Evolutionary conservation across 2,888 invertebrate species (phyloP), one percentile per base, ranked within the genome.

Genomic region (Dryadula phaetusa): DNA sequence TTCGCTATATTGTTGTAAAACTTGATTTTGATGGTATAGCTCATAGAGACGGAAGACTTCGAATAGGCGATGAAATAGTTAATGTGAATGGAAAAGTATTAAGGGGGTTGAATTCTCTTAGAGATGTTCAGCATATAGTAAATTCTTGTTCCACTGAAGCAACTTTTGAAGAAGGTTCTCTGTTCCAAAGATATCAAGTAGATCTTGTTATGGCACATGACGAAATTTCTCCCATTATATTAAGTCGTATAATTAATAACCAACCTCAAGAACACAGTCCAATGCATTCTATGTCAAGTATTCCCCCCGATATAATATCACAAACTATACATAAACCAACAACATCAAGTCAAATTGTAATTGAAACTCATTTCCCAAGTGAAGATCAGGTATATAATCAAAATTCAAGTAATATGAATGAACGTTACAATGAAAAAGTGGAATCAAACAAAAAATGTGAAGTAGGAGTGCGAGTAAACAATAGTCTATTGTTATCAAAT

Each of bases 41-140:
- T 25, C 94, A 94, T 72, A 96, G 97, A 86, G 96, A 97, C 83
- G 97, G 97, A 20, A 94, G 96, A 76, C 93, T 98, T 70, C 94
- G 95, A 77, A 94, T 97, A 67, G 97, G 97, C 14, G 98, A 98
- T 87, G 97, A 98, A 93, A 96, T 98, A 72, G 95, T 98, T 12
- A 96, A 97, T 86, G 96, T 98, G 34, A 98, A 98, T 84, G 97
- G 97, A 10, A 95, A 94, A 79, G 95, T 97, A 72, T 88, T 98
- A 68, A 94, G 96, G 71, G 96, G 96, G 0, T 92, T 97, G 64
- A 94, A 95, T 49, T 94, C 95, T 6, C 88, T 94, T 66, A 94
- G 94, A 79, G 96, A 95, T 75, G 94, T 94, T 18, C 94, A 94
- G 76, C 89, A 94, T 54, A 90, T 94, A 72, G 93, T 93, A 1